Evolutionary conservation across 2,113 vertebrate species (phyloP).

Genomic region (Halcyon senegalensis): DNA sequence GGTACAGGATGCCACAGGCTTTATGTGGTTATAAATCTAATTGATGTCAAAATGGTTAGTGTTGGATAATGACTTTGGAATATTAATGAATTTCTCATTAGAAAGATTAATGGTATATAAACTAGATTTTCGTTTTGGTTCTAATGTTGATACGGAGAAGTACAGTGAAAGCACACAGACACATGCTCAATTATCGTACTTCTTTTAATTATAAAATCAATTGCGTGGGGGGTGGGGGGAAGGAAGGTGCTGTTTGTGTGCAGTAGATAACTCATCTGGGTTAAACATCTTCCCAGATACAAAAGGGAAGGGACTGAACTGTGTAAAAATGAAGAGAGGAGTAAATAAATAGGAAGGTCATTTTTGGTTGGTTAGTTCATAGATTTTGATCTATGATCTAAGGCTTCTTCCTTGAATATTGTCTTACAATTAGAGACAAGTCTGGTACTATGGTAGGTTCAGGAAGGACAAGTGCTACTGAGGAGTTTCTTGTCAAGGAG

Average conservation of each 20-base stretch:
- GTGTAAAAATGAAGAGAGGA: background rate
- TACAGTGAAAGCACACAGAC: background rate
- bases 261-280: background rate
- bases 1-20: slow-evolving; percentile 27
- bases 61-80: background rate
- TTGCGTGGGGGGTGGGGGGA: accelerated
- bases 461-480: background rate
- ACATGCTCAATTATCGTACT: background rate
- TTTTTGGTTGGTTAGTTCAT: background rate
- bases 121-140: background rate
- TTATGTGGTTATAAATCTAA: slow-evolving; percentile 43
- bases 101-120: slow-evolving; percentile 7
- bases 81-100: slow-evolving; percentile 16
- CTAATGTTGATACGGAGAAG: background rate
- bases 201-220: background rate
- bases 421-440: background rate
- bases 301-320: background rate
- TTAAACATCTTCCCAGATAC: background rate
- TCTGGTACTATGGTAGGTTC: background rate
- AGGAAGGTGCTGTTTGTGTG: background rate
- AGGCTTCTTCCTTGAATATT: background rate
- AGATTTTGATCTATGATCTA: background rate
- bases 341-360: background rate
- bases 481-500: background rate
- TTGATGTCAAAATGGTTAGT: slow-evolving; percentile 40